Conservation (phyloP, 1,140 invertebrate genomes). For the Pachypeltis micranthus region DNA sequence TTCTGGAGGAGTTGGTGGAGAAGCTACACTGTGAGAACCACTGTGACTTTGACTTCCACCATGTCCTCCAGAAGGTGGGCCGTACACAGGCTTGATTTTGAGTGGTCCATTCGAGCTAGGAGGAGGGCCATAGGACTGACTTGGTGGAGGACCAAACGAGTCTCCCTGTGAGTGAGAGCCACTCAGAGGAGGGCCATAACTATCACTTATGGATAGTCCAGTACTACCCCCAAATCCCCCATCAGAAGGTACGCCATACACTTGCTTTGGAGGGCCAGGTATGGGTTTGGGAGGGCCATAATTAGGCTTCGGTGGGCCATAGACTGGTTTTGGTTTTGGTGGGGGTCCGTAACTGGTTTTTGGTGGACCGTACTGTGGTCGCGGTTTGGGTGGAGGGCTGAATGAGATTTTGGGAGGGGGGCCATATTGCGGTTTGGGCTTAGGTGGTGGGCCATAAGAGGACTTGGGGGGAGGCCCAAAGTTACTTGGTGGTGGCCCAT, state of each 20-base stretch:
- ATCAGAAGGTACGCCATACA: constrained; percentile 34
- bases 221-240: too few species aligned
- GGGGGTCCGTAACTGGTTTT: constrained; percentile 33
- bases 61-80: constrained; percentile 32
- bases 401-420: constrained; percentile 31
- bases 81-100: constrained; percentile 26
- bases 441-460: constrained; percentile 27
- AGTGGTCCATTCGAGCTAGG: constrained; percentile 14
- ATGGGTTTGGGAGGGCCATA: constrained; percentile 27
- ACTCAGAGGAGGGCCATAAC: constrained; percentile 26
- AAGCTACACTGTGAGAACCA: constrained; percentile 43
- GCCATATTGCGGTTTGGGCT: constrained; percentile 27
- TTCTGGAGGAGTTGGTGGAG: constrained; percentile 57
- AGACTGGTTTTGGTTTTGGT: constrained; percentile 31
- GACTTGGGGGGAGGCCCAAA: constrained; percentile 31
- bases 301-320: constrained; percentile 28
- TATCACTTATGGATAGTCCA: too few species aligned
- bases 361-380: constrained; percentile 26
- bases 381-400: constrained; percentile 32
- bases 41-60: not conserved
- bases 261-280: constrained; percentile 27
- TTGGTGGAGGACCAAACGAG: constrained; percentile 30
- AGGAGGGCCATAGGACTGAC: constrained; percentile 30
- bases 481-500: constrained; percentile 25
- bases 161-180: not conserved